Percentiles rank a stretch among this genome's conserved stretches.
phyloP scores from a whole-genome alignment of 2,888 invertebrate genomes.

The Amaurobius ferox region DNA sequence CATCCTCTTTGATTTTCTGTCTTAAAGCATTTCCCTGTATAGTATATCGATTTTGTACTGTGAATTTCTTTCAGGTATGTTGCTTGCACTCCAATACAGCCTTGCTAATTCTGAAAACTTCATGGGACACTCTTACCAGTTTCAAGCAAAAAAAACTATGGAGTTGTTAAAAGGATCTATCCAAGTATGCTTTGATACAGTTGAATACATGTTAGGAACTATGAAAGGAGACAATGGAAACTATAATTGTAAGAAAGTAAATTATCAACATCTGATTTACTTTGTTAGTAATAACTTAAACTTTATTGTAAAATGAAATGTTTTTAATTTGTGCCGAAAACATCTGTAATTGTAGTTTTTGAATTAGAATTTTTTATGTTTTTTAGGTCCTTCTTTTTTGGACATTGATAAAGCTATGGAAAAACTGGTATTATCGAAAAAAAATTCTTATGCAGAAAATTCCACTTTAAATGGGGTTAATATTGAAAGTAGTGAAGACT shows the following conservation, averaged over 20 bases:
- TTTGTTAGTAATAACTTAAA: too few species aligned
- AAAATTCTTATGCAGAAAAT: constrained; percentile 31
- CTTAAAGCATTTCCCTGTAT: too few species aligned
- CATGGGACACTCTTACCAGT: background rate
- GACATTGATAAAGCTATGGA: constrained; percentile 86
- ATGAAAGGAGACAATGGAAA: constrained; percentile 74
- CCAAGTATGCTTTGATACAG: constrained; percentile 72
- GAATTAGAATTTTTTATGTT: too few species aligned
- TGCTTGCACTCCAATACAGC: constrained; percentile 59
- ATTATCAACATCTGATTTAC: too few species aligned
- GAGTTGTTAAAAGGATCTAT: constrained; percentile 56
- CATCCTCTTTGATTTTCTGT: too few species aligned
- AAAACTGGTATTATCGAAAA: constrained; percentile 79
- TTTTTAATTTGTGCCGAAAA: too few species aligned
- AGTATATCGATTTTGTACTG: too few species aligned
- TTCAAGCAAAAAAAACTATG: background rate
- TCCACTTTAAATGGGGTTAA: background rate
- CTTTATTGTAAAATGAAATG: too few species aligned
- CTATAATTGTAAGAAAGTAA: constrained; percentile 74
- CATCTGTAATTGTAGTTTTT: too few species aligned
- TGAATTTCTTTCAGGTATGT: constrained; percentile 63
- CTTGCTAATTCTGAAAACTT: constrained; percentile 14
- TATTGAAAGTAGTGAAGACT: background rate
- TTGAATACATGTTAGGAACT: constrained; percentile 73
- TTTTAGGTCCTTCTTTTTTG: constrained; percentile 85